Conservation (phyloP, 1,140 invertebrate genomes). For the Stegodyphus dumicola region DNA sequence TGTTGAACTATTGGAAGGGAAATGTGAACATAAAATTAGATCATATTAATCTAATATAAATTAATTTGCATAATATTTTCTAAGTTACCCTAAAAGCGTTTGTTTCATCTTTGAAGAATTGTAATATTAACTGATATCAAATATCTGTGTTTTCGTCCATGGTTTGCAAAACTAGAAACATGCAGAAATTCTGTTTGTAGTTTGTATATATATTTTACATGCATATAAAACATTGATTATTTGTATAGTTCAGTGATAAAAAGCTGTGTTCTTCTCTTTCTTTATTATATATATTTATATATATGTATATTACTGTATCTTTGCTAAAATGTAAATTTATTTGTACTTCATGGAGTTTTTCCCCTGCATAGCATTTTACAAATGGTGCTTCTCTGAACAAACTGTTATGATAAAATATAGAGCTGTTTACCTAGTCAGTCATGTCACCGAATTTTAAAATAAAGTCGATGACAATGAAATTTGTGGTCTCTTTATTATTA, state of each 20-base stretch:
- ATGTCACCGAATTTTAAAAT: neutral
- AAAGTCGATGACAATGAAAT: neutral
- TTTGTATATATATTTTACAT: neutral
- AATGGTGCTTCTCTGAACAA: neutral
- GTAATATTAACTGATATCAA: neutral
- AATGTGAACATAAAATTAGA: too few relatives aligned
- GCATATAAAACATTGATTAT: neutral
- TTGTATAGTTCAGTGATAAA: neutral
- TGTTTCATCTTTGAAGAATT: neutral
- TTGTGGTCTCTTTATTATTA: too few relatives aligned
- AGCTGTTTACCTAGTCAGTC: neutral
- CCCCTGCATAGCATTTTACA: neutral
- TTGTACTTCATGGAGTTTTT: neutral
- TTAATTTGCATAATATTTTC: too few relatives aligned
- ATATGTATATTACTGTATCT: neutral
- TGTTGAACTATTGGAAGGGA: too few relatives aligned
- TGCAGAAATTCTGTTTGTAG: neutral
- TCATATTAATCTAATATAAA: too few relatives aligned
- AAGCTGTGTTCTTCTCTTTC: neutral
- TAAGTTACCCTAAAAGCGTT: too few relatives aligned
- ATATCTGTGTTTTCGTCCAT: neutral
- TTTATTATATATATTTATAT: neutral
- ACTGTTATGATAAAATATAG: neutral
- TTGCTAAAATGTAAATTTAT: neutral
- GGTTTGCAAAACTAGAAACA: too few relatives aligned